phyloP scores from a whole-genome alignment of 2,888 invertebrate genomes.

The Gandaritis pyraliata region DNA sequence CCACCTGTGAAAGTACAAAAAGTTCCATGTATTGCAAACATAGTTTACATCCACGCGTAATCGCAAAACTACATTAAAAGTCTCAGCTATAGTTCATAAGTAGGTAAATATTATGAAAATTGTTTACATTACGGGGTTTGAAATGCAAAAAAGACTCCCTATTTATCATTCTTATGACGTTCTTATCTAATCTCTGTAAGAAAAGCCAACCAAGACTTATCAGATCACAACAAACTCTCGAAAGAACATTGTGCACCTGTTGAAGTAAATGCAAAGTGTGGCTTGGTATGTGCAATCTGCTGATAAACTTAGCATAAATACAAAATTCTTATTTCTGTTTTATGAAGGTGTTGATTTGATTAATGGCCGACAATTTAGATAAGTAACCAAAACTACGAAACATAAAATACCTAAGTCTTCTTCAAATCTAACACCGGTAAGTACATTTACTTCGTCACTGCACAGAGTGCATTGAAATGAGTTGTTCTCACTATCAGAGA shows the following conservation, averaged over 20 bases:
- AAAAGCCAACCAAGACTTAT: slow-evolving; percentile 29
- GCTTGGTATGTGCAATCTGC: neutral
- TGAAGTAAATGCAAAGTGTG: neutral
- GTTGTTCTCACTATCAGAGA: slow-evolving; percentile 36
- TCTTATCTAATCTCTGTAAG: slow-evolving; percentile 40
- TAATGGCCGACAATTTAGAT: too few species aligned
- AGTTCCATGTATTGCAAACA: slow-evolving; percentile 12
- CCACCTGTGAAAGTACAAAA: slow-evolving; percentile 78
- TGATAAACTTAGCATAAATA: neutral
- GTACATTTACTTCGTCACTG: neutral
- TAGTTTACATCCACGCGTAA: too few species aligned
- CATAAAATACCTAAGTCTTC: neutral
- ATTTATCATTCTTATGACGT: slow-evolving; percentile 19
- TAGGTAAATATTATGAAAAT: too few species aligned
- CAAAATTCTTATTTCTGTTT: too few species aligned
- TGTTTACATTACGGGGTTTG: neutral
- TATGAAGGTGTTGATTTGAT: too few species aligned
- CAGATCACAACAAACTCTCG: slow-evolving; percentile 19
- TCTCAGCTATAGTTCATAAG: too few species aligned
- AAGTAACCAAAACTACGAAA: too few species aligned
- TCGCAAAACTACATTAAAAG: too few species aligned
- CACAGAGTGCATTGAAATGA: slow-evolving; percentile 13
- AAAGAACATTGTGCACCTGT: slow-evolving; percentile 26
- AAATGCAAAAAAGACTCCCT: slow-evolving; percentile 1
- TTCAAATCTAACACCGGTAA: neutral